Evolutionary conservation across 1,140 invertebrate genomes (phyloP).

Genomic region (Drosophila ficusphila): DNA sequence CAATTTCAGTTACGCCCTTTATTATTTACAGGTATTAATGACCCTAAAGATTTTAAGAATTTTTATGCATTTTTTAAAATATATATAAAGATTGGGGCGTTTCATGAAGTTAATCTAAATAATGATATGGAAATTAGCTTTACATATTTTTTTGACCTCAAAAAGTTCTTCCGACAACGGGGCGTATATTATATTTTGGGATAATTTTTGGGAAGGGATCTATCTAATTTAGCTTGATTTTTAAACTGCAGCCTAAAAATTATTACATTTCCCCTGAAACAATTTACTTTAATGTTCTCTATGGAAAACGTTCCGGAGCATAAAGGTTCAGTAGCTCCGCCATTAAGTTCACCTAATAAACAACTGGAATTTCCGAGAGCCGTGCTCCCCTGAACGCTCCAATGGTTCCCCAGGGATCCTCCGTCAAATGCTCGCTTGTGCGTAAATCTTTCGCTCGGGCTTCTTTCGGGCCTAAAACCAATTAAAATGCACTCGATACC

Average conservation of each 20-base stretch:
- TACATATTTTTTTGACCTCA: too few relatives aligned
- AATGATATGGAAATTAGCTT: too few relatives aligned
- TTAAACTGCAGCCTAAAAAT: not conserved
- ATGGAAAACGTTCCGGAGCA: not conserved
- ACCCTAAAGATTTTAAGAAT: too few relatives aligned
- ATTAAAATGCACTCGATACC: constrained; percentile 74
- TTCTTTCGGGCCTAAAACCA: constrained; percentile 67
- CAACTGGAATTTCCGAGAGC: constrained; percentile 1
- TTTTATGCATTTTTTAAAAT: too few relatives aligned
- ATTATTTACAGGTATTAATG: too few relatives aligned
- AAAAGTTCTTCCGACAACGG: too few relatives aligned
- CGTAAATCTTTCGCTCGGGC: constrained; percentile 42
- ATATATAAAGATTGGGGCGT: too few relatives aligned
- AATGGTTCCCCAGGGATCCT: constrained; percentile 27
- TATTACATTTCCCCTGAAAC: not conserved
- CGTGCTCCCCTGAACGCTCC: constrained; percentile 36
- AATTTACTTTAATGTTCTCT: not conserved
- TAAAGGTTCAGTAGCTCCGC: not conserved
- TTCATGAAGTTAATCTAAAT: too few relatives aligned
- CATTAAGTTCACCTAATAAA: not conserved
- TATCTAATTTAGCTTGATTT: too few relatives aligned
- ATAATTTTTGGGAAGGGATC: too few relatives aligned
- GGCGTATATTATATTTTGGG: too few relatives aligned
- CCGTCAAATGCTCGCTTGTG: constrained; percentile 32
- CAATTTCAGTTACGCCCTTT: too few relatives aligned